Conservation (phyloP, 2,888 invertebrate genomes). For the Platynereis dumerilii region DNA sequence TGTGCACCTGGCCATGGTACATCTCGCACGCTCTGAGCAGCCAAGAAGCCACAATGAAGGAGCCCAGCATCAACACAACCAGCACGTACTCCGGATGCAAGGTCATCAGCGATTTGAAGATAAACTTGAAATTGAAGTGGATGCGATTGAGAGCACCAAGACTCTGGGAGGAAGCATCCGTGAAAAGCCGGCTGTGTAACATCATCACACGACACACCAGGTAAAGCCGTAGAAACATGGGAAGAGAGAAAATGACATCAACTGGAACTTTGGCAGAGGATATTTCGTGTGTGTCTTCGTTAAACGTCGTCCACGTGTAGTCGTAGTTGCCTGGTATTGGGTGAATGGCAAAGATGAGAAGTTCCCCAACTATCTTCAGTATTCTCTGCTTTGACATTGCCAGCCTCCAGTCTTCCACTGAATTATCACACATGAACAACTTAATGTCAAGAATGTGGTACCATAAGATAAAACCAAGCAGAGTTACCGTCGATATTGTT, state of each 20-base stretch:
- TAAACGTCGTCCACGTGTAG: slow-evolving; percentile 45
- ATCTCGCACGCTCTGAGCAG: slow-evolving; percentile 59
- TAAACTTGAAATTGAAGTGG: slow-evolving; percentile 84
- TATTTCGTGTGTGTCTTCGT: slow-evolving; percentile 35
- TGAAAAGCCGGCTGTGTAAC: slow-evolving; percentile 59
- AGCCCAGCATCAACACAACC: slow-evolving; percentile 50
- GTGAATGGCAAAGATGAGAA: slow-evolving; percentile 56
- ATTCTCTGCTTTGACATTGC: slow-evolving; percentile 51
- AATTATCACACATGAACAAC: slow-evolving; percentile 59
- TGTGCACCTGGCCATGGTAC: slow-evolving; percentile 45
- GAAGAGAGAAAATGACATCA: slow-evolving; percentile 58
- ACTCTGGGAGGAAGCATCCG: slow-evolving; percentile 62
- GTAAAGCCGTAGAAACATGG: slow-evolving; percentile 59
- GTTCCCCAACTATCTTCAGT: slow-evolving; percentile 77
- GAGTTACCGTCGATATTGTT: slow-evolving; percentile 53
- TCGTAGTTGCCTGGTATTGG: slow-evolving; percentile 56
- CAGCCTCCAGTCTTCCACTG: slow-evolving; percentile 59
- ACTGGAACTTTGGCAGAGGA: slow-evolving; percentile 44
- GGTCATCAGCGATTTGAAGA: slow-evolving; percentile 62
- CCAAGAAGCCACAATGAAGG: slow-evolving; percentile 59
- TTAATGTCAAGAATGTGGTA: slow-evolving; percentile 58
- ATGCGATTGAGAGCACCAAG: slow-evolving; percentile 84
- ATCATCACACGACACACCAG: slow-evolving; percentile 57
- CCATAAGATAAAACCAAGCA: slow-evolving; percentile 54
- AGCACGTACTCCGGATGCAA: slow-evolving; percentile 60